phyloP scores from a whole-genome alignment of 2,888 invertebrate species.

The Epiblema foenella region DNA sequence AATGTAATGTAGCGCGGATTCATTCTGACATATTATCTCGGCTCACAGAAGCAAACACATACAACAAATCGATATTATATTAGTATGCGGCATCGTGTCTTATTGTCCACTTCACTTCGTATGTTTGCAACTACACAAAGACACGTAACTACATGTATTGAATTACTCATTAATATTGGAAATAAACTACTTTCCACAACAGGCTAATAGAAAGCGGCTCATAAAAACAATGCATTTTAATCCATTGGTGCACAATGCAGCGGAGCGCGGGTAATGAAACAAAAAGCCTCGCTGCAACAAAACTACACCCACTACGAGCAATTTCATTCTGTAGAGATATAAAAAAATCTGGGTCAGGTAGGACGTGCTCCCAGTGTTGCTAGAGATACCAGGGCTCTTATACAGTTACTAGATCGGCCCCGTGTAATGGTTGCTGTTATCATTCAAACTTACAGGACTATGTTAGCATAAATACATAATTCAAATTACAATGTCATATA shows the following conservation, averaged over 20 bases:
- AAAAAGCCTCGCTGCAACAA: constrained; percentile 41
- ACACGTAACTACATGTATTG: neutral
- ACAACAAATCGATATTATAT: no score
- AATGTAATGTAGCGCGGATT: no score
- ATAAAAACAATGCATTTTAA: constrained; percentile 37
- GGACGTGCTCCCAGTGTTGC: constrained; percentile 59
- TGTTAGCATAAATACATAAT: no score
- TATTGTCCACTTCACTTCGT: no score
- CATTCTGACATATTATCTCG: no score
- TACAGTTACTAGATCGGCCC: constrained; percentile 56
- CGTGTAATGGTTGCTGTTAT: neutral
- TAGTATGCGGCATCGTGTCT: no score
- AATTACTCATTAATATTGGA: neutral
- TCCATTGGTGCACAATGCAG: constrained; percentile 37
- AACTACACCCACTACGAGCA: constrained; percentile 66
- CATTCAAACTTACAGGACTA: no score
- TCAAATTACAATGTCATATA: no score
- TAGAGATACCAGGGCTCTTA: constrained; percentile 55
- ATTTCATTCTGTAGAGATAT: constrained; percentile 80
- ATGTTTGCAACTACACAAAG: no score
- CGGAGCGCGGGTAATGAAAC: constrained; percentile 35
- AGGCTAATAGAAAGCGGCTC: constrained; percentile 32
- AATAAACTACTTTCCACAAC: constrained; percentile 4
- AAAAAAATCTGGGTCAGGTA: constrained; percentile 81
- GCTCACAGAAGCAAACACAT: no score